Evolutionary conservation across 2,888 invertebrate genomes (phyloP).

Genomic region (Hypselothyrea guttata): DNA sequence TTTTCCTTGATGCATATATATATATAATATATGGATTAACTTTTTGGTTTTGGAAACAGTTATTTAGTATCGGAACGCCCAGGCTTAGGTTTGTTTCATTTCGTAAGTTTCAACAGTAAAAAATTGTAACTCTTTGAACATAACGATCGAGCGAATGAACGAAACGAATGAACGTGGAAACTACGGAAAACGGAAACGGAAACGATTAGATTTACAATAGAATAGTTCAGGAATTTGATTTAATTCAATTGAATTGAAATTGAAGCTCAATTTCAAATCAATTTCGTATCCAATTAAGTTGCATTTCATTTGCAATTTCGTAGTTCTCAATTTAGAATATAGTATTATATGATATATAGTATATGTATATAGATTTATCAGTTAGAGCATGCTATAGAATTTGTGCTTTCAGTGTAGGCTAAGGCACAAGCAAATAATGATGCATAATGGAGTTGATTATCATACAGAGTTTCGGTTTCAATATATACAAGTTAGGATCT

Average conservation of each 20-base stretch:
- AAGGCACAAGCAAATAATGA: too few species aligned
- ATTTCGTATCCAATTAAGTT: neutral
- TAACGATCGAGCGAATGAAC: slow-evolving; percentile 32
- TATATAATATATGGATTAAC: neutral
- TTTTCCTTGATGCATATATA: neutral
- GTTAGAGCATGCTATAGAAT: neutral
- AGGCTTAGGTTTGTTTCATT: slow-evolving; percentile 9
- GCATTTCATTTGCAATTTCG: neutral
- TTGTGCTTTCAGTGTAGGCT: neutral
- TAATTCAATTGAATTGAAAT: neutral
- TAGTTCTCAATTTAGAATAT: too few species aligned
- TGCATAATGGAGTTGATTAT: too few species aligned
- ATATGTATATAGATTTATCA: too few species aligned
- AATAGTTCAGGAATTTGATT: neutral
- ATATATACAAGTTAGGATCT: too few species aligned
- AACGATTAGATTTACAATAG: slow-evolving; percentile 20
- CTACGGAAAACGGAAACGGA: slow-evolving; percentile 47
- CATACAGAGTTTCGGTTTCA: too few species aligned
- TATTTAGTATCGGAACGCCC: slow-evolving; percentile 10
- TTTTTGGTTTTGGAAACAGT: slow-evolving; percentile 1
- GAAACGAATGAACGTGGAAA: slow-evolving; percentile 48
- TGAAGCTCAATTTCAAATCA: neutral
- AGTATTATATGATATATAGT: too few species aligned
- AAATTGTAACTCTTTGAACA: slow-evolving; percentile 49
- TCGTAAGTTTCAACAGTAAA: slow-evolving; percentile 22